phyloP scores from a whole-genome alignment of 2,888 invertebrate genomes.

The Ceraclea dissimilis region DNA sequence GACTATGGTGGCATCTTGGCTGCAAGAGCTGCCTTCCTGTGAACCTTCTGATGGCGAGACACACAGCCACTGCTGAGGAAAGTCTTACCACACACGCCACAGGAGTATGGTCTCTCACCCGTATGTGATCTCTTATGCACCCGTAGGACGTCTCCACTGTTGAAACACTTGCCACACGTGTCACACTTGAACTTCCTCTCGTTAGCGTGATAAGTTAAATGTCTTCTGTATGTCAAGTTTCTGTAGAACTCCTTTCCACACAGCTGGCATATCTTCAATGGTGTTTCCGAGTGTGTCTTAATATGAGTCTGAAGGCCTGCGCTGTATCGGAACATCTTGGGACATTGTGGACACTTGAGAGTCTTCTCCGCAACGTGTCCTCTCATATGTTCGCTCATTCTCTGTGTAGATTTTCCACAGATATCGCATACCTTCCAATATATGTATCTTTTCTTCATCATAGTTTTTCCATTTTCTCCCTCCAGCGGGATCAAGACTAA shows the following conservation, averaged over 20 bases:
- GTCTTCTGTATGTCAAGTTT: conserved; percentile 43
- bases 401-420: conserved; percentile 42
- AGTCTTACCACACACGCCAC: conserved; percentile 43
- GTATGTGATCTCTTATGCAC: conserved; percentile 47
- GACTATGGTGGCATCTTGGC: no score
- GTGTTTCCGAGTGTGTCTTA: conserved; percentile 41
- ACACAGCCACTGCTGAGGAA: conserved; percentile 47
- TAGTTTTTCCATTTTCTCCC: conserved; percentile 18
- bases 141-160: conserved; percentile 44
- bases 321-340: conserved; percentile 45
- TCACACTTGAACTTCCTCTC: conserved; percentile 46
- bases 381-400: conserved; percentile 40
- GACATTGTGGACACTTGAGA: conserved; percentile 43
- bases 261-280: conserved; percentile 44
- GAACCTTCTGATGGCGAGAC: conserved; percentile 33
- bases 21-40: conserved; percentile 8
- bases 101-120: conserved; percentile 42
- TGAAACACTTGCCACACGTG: conserved; percentile 48
- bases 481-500: conserved; percentile 15
- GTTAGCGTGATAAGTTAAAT: conserved; percentile 47
- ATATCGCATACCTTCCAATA: conserved; percentile 46
- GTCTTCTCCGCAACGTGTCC: conserved; percentile 38
- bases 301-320: conserved; percentile 43
- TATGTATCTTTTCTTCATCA: conserved; percentile 31
- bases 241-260: conserved; percentile 49